Conservation (phyloP, 2,888 invertebrate species). For the Leptodirus hochenwartii region DNA sequence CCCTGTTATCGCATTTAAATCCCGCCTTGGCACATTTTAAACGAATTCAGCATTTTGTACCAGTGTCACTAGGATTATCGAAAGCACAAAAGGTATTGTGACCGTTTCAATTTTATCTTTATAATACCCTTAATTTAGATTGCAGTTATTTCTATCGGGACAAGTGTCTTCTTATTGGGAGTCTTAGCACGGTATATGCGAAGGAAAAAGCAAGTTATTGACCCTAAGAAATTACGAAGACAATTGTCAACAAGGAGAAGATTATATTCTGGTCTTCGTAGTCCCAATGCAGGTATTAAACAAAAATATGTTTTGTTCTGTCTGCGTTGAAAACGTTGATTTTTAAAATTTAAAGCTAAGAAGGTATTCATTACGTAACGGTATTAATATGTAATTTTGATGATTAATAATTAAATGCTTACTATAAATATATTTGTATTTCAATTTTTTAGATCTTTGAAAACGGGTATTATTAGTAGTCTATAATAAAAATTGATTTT, state of each 20-base stretch:
- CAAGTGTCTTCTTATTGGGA: constrained; percentile 67
- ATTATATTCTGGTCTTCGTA: constrained; percentile 40
- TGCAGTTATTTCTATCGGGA: constrained; percentile 51
- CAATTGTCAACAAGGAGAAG: constrained; percentile 39
- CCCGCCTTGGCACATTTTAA: constrained; percentile 35
- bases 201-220: constrained; percentile 45
- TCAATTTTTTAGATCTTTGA: constrained; percentile 3
- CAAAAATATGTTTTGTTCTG: neutral
- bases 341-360: too few relatives aligned
- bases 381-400: too few relatives aligned
- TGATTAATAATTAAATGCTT: constrained; percentile 7
- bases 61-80: constrained; percentile 32
- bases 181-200: constrained; percentile 65
- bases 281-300: constrained; percentile 41
- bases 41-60: constrained; percentile 30
- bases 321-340: neutral
- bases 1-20: constrained; percentile 33
- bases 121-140: constrained; percentile 37
- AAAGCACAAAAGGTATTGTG: constrained; percentile 48
- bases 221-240: constrained; percentile 36
- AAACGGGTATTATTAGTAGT: too few relatives aligned
- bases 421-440: constrained; percentile 7
- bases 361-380: too few relatives aligned
- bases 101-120: too few relatives aligned
- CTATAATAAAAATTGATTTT: too few relatives aligned